phyloP scores from a whole-genome alignment of 2,113 vertebrate species.

The Orycteropus afer region DNA sequence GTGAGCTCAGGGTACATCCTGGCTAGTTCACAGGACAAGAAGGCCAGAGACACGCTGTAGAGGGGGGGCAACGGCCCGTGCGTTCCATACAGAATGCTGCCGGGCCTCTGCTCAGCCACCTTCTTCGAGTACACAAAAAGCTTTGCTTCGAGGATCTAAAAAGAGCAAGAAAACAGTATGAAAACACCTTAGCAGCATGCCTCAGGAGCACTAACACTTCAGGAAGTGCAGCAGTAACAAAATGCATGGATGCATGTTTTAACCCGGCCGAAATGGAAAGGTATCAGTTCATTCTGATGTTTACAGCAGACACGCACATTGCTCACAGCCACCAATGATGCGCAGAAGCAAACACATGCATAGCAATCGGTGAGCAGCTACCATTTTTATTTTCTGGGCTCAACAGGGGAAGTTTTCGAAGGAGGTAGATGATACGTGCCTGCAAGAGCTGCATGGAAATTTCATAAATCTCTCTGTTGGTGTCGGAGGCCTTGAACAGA shows the following conservation, averaged over 20 bases:
- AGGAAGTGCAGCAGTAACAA: constrained; percentile 4
- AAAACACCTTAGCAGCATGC: neutral
- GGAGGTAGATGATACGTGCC: constrained; percentile 84
- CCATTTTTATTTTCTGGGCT: neutral
- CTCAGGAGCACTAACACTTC: constrained; percentile 11
- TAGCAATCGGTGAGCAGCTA: neutral
- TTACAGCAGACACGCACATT: neutral
- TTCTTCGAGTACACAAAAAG: constrained; percentile 97
- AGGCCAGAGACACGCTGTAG: constrained; percentile 95
- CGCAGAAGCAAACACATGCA: neutral
- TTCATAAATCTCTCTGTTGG: constrained; percentile 98
- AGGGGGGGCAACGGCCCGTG: constrained; percentile 96
- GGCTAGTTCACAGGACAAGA: constrained; percentile 95
- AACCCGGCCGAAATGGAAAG: neutral
- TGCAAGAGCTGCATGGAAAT: constrained; percentile 99
- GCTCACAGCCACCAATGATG: neutral
- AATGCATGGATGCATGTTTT: neutral
- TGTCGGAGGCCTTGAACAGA: constrained; percentile 98
- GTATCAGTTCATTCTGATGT: neutral
- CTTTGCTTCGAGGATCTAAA: constrained; percentile 95
- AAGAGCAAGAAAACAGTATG: neutral
- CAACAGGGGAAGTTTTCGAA: neutral
- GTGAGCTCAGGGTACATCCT: constrained; percentile 99
- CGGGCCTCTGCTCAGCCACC: constrained; percentile 94
- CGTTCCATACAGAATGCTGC: constrained; percentile 95